phyloP scores from a whole-genome alignment of 2,113 vertebrate species.

The Hipposideros armiger region DNA sequence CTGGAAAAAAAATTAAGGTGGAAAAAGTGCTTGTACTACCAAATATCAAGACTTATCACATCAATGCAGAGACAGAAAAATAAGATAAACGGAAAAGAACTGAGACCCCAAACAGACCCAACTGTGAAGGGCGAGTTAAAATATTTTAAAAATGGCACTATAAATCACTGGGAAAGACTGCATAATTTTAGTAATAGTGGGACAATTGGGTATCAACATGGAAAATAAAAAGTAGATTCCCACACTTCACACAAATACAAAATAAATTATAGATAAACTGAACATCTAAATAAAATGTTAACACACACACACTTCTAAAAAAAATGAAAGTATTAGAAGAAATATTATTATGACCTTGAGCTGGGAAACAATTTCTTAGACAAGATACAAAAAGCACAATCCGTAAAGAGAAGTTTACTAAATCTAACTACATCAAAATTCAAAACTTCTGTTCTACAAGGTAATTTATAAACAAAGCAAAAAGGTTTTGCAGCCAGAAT shows the following conservation, averaged over 20 bases:
- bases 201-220: background rate
- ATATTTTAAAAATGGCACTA: background rate
- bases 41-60: background rate
- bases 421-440: background rate
- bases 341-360: background rate
- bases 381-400: background rate
- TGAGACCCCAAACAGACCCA: background rate
- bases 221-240: background rate
- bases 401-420: background rate
- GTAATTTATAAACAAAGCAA: conserved; percentile 14
- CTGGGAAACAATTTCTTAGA: conserved; percentile 47
- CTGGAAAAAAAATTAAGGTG: background rate
- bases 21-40: background rate
- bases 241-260: background rate
- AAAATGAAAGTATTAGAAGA: conserved; percentile 5
- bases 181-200: background rate
- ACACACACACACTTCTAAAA: background rate
- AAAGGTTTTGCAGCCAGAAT: conserved; percentile 13
- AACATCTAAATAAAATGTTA: conserved; percentile 24
- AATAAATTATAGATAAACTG: conserved; percentile 12
- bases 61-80: background rate
- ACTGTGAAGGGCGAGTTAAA: background rate
- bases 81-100: background rate
- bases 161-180: background rate
- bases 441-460: background rate